Evolutionary conservation across 2,888 invertebrate genomes (phyloP).

Genomic region (Sarcophaga caerulescens): DNA sequence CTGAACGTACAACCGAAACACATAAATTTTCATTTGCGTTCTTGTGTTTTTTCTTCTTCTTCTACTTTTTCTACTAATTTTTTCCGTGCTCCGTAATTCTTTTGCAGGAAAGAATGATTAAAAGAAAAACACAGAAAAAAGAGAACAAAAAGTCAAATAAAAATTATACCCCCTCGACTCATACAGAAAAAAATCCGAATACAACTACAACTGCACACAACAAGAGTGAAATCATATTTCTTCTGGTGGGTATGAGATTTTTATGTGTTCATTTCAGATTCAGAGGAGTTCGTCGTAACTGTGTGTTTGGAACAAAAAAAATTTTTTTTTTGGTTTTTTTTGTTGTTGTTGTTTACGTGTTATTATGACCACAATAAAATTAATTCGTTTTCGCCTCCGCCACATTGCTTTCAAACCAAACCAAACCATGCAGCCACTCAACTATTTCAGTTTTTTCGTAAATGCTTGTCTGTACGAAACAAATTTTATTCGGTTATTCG

Average conservation of each 20-base stretch:
- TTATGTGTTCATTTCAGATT: not conserved
- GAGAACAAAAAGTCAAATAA: not conserved
- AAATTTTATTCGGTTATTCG: slow-evolving; percentile 10
- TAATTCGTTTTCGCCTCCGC: slow-evolving; percentile 60
- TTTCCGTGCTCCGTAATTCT: not conserved
- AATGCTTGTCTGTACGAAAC: no score
- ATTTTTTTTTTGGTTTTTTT: no score
- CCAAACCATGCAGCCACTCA: no score
- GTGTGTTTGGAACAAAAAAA: no score
- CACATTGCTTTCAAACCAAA: slow-evolving; percentile 11
- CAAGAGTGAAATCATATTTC: not conserved
- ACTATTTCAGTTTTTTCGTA: slow-evolving; percentile 41
- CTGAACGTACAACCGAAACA: slow-evolving; percentile 43
- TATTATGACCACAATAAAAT: slow-evolving; percentile 77
- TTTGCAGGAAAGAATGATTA: not conserved
- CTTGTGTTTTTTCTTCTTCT: slow-evolving; percentile 7
- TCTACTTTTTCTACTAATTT: not conserved
- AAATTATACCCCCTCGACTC: slow-evolving; percentile 42
- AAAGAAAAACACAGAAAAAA: not conserved
- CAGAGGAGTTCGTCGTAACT: no score
- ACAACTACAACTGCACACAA: not conserved
- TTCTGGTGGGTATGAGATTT: not conserved
- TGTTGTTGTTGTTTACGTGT: slow-evolving; percentile 70
- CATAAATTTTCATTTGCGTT: slow-evolving; percentile 55
- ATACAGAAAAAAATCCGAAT: slow-evolving; percentile 1